Evolutionary conservation across 2,113 vertebrate species (phyloP), one percentile per base, ranked within the genome.

Genomic region (Dasypus novemcinctus): DNA sequence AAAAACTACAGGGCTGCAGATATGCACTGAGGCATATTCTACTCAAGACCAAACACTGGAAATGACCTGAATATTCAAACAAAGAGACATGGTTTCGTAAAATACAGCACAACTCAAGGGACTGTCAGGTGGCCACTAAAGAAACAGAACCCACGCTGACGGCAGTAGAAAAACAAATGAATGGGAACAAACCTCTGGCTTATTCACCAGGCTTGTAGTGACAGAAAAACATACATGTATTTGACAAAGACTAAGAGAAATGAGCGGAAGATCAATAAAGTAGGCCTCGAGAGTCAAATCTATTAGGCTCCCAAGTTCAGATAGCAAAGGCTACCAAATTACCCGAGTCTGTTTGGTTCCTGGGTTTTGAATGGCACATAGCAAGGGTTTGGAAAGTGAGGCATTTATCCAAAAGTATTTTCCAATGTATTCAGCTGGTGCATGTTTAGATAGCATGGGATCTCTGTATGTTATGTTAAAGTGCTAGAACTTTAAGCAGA

Each of bases 361-460:
- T 2, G 46, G 25, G 36, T 27, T 5, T 29, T 54, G 29, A 49
- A 46, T 1, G 25, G 46, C n/a, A 14, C 21, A 7, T 0, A 8
- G n/a, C 1, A 4, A 36, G 3, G 13, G 12, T 4, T 1, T 0
- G 0, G 41, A 11, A 61, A 21, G n/a, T 18, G 13, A 31, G 1
- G 61, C 41, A 64, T 3, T n/a, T 8, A 29, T 15, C 57, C 0
- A 27, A 63, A 49, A 43, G 36, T 7, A 23, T 9, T 1, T 11
- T 49, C 78, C 11, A 4, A 36, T 17, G 52, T 0, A 7, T 12
- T 6, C 54, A 8, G 33, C 69, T 1, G 3, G 27, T 1, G 7
- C 1, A 0, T 12, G 61, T 7, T 23, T 7, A 38, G 25, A 64
- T 4, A 31, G 15, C 7, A 61, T 1, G 7, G 74, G 36, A 10